Evolutionary conservation across 2,113 vertebrate genomes (phyloP), one percentile per base, ranked within the genome.

Genomic region (Pao palembangensis): DNA sequence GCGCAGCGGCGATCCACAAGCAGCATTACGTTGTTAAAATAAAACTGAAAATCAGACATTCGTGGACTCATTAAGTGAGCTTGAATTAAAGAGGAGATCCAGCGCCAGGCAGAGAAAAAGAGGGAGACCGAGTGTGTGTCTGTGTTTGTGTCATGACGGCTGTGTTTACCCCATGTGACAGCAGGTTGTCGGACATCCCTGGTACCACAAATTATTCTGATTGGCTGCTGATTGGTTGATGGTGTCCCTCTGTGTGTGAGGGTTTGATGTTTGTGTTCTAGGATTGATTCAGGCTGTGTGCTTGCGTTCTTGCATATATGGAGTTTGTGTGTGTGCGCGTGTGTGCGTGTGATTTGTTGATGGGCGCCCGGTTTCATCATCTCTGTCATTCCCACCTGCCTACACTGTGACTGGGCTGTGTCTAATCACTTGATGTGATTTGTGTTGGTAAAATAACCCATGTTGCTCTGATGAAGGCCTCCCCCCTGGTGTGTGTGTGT

Each of bases 391-490:
- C 73, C 71, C 82, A 86, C 80, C 79, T 80, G 78, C 79, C 78
- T 81, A 71, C 69, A 71, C 75, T 25, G 73, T 67, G 78, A 78
- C 80, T 68, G 72, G 75, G 53, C 71, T 74, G 75, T 69, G 80
- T 84, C 88, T 91, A 90, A 92, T 92, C 91, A 92, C 85, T 87
- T 90, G 87, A 89, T 90, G 88, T 90, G 90, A 92, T 91, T 89
- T 88, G 73, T 87, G 85, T 89, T 88, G 80, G 78, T 82, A 88
- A 87, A 89, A 87, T 78, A 77, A 71, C 68, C 47, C 47, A 48
- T 19, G 47, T 71, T 65, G 69, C 65, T 69, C 60, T 88, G 85
- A 88, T 89, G 85, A 88, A 77, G 67, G 63, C 74, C 75, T 76
- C 60, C 81, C 86, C 66, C 84, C 72, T 18, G 57, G 64, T 67